phyloP scores from a whole-genome alignment of 2,797 vertebrate species.

The Enteromius treurensis region DNA sequence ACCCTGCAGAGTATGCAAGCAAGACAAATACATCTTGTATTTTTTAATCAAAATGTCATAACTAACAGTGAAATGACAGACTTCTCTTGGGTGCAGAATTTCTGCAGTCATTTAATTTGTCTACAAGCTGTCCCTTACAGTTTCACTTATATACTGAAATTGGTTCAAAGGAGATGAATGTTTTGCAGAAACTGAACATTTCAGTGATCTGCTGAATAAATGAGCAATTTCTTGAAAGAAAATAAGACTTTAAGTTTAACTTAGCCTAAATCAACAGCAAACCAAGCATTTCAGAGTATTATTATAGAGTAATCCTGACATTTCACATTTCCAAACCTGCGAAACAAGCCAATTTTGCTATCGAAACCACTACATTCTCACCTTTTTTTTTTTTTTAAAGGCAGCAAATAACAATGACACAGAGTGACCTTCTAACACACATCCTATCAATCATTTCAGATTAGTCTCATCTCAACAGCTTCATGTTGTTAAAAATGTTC shows the following conservation, averaged over 20 bases:
- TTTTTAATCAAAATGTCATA: too few species aligned
- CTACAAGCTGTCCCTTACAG: neutral
- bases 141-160: neutral
- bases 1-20: neutral
- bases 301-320: neutral
- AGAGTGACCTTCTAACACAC: neutral
- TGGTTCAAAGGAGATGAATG: neutral
- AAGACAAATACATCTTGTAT: neutral
- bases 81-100: neutral
- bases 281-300: neutral
- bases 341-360: neutral
- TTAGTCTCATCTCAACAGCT: conserved; percentile 14
- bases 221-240: neutral
- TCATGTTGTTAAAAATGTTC: conserved; percentile 3
- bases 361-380: neutral
- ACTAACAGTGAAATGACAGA: too few species aligned
- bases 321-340: neutral
- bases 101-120: neutral
- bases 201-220: neutral
- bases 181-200: neutral
- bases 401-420: neutral
- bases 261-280: neutral
- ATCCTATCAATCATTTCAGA: conserved; percentile 30
- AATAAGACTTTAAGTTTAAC: neutral
- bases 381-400: neutral